These are phyloP conservation scores for Sebastes fasciatus DNA, from an alignment of 2,113 vertebrate genomes.

Conservation along the genomic window DNA sequence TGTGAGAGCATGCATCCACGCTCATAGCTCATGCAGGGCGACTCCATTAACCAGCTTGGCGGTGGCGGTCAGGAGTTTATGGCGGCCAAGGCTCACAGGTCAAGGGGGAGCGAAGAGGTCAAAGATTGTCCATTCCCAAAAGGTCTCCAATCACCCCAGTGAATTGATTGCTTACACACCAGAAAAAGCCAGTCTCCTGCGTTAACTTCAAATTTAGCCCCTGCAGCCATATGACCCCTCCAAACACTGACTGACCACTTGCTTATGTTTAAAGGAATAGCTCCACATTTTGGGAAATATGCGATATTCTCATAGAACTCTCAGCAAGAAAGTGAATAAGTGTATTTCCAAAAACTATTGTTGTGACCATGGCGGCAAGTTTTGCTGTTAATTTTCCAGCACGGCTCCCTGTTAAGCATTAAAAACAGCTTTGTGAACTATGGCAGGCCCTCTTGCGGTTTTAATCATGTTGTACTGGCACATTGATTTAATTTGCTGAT, in stretches of 20 bases:
- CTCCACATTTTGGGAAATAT: background rate
- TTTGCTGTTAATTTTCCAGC: background rate
- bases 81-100: slow-evolving; percentile 72
- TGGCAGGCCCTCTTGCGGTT: background rate
- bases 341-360: background rate
- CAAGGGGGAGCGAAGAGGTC: slow-evolving; percentile 72
- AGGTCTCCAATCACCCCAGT: slow-evolving; percentile 75
- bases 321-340: background rate
- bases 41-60: slow-evolving; percentile 66
- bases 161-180: slow-evolving; percentile 82
- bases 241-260: background rate
- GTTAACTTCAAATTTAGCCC: slow-evolving; percentile 74
- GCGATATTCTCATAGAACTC: background rate
- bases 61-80: slow-evolving; percentile 78
- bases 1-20: slow-evolving; percentile 24
- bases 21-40: slow-evolving; percentile 42
- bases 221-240: slow-evolving; percentile 15
- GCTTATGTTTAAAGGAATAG: background rate
- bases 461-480: background rate
- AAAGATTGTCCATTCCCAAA: slow-evolving; percentile 70
- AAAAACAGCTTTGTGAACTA: background rate
- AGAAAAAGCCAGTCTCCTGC: slow-evolving; percentile 55
- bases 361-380: background rate
- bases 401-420: background rate
- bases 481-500: background rate